Evolutionary conservation across 2,113 vertebrate species (phyloP).

Genomic region (Oryzias woworae): DNA sequence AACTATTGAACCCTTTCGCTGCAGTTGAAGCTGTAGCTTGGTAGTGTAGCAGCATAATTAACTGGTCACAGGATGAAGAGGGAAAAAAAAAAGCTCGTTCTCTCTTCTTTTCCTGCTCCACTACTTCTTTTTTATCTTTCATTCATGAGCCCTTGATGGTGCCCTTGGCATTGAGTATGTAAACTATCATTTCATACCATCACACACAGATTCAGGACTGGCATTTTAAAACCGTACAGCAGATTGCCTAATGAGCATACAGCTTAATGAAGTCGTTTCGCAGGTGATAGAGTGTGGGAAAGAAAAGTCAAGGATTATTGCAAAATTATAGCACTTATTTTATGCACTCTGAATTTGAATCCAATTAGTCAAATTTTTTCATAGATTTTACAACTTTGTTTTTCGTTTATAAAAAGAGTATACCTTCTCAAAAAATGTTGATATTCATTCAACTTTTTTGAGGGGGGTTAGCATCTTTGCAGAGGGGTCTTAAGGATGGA

Average conservation of each 20-base stretch:
- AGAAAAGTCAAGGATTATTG: constrained; percentile 46
- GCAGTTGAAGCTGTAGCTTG: constrained; percentile 60
- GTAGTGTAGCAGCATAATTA: constrained; percentile 67
- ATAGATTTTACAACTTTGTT: constrained; percentile 15
- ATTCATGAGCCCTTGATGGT: constrained; percentile 75
- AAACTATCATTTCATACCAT: constrained; percentile 70
- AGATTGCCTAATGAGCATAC: constrained; percentile 60
- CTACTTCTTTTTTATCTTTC: constrained; percentile 71
- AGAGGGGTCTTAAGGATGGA: too few species aligned
- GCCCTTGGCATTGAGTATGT: constrained; percentile 72
- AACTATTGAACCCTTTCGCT: constrained; percentile 71
- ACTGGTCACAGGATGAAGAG: constrained; percentile 47
- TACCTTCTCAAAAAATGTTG: constrained; percentile 5
- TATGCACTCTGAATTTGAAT: constrained; percentile 40
- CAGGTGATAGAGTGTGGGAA: constrained; percentile 38
- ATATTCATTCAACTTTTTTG: too few species aligned
- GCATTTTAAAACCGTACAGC: constrained; percentile 53
- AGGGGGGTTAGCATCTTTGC: too few species aligned
- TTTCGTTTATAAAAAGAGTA: constrained; percentile 5
- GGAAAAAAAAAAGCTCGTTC: constrained; percentile 15
- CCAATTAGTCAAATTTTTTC: constrained; percentile 1
- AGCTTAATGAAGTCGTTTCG: constrained; percentile 63
- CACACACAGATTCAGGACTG: constrained; percentile 51
- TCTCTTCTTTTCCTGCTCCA: constrained; percentile 49
- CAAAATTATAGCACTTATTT: constrained; percentile 19